Evolutionary conservation across 2,888 invertebrate genomes (phyloP).

Genomic region (Eudemis profundana): DNA sequence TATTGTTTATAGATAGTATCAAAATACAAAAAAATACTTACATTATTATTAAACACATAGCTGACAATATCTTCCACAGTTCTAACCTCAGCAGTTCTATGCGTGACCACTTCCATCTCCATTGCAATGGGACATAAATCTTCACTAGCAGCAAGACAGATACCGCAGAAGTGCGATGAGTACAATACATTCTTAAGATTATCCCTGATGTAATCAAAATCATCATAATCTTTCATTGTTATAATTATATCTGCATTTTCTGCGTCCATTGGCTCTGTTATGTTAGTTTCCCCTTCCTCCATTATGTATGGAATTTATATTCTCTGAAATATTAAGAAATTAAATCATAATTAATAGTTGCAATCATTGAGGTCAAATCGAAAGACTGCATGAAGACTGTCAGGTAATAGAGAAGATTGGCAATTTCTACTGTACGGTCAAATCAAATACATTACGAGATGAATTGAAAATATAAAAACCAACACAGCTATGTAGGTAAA

Average conservation of each 20-base stretch:
- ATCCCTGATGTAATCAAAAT: constrained; percentile 48
- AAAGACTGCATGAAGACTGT: too few species aligned
- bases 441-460: too few species aligned
- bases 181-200: constrained; percentile 56
- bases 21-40: constrained; percentile 51
- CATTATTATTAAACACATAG: constrained; percentile 61
- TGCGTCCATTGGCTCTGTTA: background rate
- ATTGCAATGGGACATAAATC: constrained; percentile 53
- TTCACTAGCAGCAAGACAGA: constrained; percentile 55
- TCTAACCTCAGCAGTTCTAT: constrained; percentile 52
- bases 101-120: constrained; percentile 54
- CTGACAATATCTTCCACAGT: constrained; percentile 57
- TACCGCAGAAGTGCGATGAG: constrained; percentile 55
- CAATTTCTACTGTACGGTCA: too few species aligned
- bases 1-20: background rate
- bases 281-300: constrained; percentile 10
- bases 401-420: too few species aligned
- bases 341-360: too few species aligned
- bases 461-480: too few species aligned
- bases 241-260: constrained; percentile 17
- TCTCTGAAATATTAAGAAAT: background rate
- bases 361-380: too few species aligned
- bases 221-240: constrained; percentile 27
- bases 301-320: background rate
- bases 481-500: too few species aligned